A percentile compares a stretch with the other conserved stretches of the same genome.
Conservation (phyloP, 1,140 invertebrate genomes). For the Tetragonula clypearis region DNA sequence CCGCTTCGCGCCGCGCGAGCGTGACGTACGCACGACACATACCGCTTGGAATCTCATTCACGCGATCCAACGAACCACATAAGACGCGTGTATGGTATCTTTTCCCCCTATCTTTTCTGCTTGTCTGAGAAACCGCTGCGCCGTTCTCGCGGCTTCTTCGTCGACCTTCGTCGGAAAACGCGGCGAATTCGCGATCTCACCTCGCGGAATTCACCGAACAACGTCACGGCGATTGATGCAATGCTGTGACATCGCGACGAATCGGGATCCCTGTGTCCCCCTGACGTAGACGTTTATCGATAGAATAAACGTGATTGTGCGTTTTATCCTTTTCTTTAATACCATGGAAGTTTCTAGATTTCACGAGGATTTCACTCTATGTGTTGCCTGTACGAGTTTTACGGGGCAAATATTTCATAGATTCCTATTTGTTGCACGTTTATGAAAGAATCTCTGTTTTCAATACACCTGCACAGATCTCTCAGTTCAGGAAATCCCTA, state of each 20-base stretch:
- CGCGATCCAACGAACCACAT: background rate
- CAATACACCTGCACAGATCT: too few species aligned
- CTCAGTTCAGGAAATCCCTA: too few species aligned
- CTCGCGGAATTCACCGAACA: background rate
- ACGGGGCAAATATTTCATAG: too few species aligned
- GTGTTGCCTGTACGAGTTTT: background rate
- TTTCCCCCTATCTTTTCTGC: background rate
- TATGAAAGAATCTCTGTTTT: too few species aligned
- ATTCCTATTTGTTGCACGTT: too few species aligned
- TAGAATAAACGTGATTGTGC: background rate
- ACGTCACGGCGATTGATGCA: background rate
- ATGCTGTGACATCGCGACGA: background rate
- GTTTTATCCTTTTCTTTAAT: background rate
- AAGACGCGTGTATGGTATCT: background rate
- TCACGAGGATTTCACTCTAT: background rate
- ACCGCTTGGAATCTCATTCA: slow-evolving; percentile 50
- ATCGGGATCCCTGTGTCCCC: background rate
- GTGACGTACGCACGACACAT: slow-evolving; percentile 33
- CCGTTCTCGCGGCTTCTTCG: background rate
- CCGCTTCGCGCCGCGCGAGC: background rate
- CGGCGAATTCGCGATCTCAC: background rate
- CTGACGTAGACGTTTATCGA: slow-evolving; percentile 11
- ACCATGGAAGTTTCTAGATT: background rate
- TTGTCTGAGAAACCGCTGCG: background rate
- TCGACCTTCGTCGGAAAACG: background rate